phyloP scores from a whole-genome alignment of 1,140 invertebrate species.

The Drosophila hydei region DNA sequence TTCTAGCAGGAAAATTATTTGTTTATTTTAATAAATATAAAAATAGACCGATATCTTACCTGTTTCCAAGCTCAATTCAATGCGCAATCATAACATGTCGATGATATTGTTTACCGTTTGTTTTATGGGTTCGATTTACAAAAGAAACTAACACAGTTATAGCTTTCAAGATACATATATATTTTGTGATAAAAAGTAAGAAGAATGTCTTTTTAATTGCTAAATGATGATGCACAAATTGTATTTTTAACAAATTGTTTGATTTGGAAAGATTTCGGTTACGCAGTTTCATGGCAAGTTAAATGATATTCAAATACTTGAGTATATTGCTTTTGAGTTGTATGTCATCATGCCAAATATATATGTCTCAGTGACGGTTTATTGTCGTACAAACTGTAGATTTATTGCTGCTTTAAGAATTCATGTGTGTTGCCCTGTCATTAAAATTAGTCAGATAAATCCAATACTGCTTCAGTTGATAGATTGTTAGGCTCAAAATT shows the following conservation, averaged over 20 bases:
- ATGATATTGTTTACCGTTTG: background rate
- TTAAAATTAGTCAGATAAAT: background rate
- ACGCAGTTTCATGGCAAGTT: too few relatives aligned
- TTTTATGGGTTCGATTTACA: background rate
- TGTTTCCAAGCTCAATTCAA: background rate
- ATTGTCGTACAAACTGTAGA: background rate
- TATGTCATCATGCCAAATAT: background rate
- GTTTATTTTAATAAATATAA: conserved; percentile 6
- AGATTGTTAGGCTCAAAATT: background rate
- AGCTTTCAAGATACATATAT: too few relatives aligned
- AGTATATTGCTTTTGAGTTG: background rate
- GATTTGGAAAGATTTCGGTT: too few relatives aligned
- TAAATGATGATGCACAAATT: too few relatives aligned
- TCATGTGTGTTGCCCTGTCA: conserved; percentile 1
- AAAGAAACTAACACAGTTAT: too few relatives aligned
- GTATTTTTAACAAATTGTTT: too few relatives aligned
- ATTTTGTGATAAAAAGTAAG: too few relatives aligned
- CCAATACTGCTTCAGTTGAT: conserved; percentile 4
- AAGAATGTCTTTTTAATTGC: too few relatives aligned
- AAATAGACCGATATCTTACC: background rate
- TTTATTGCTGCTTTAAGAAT: background rate
- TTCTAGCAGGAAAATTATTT: background rate
- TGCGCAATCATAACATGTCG: background rate
- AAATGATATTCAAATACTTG: too few relatives aligned
- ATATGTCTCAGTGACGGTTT: background rate